Percentiles rank a stretch among this genome's conserved stretches.
These are phyloP conservation scores for Campoletis raptor DNA, from an alignment of 2,888 invertebrate species.

Conservation along the genomic window DNA sequence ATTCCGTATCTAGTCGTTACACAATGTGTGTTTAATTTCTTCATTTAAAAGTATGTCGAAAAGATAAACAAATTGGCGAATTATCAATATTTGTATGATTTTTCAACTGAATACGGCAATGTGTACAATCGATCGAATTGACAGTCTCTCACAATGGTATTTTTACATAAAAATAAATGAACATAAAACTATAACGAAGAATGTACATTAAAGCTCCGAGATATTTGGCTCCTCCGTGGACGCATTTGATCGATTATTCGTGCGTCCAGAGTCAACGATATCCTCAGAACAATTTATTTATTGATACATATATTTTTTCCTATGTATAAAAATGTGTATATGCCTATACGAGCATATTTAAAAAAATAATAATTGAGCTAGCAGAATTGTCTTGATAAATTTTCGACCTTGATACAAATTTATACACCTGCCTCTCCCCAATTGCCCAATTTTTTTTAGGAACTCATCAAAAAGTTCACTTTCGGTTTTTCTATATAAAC, in stretches of 20 bases:
- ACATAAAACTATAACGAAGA: slow-evolving; percentile 37
- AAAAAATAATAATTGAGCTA: slow-evolving; percentile 47
- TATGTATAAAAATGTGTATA: slow-evolving; percentile 64
- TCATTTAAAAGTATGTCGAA: slow-evolving; percentile 40
- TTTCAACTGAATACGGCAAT: slow-evolving; percentile 34
- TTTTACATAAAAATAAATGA: slow-evolving; percentile 56
- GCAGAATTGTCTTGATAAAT: slow-evolving; percentile 27
- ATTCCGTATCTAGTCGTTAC: slow-evolving; percentile 53
- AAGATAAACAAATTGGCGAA: slow-evolving; percentile 16
- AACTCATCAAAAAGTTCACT: neutral
- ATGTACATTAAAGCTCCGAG: slow-evolving; percentile 56
- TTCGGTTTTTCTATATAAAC: slow-evolving; percentile 33
- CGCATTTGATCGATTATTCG: slow-evolving; percentile 32
- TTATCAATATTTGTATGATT: slow-evolving; percentile 30
- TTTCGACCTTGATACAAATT: slow-evolving; percentile 31
- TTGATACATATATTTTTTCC: slow-evolving; percentile 68
- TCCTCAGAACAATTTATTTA: slow-evolving; percentile 65
- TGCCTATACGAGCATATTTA: slow-evolving; percentile 50
- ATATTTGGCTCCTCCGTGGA: slow-evolving; percentile 33
- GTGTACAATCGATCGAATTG: slow-evolving; percentile 48
- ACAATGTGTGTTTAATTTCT: slow-evolving; percentile 49
- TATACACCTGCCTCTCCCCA: slow-evolving; percentile 27
- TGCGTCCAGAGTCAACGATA: slow-evolving; percentile 48
- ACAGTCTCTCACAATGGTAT: slow-evolving; percentile 57
- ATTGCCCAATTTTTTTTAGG: slow-evolving; percentile 39